A percentile compares a stretch with the other conserved stretches of the same genome.
These are phyloP conservation scores for Amyelois transitella DNA, from an alignment of 1,140 invertebrate species.

Conservation along the genomic window DNA sequence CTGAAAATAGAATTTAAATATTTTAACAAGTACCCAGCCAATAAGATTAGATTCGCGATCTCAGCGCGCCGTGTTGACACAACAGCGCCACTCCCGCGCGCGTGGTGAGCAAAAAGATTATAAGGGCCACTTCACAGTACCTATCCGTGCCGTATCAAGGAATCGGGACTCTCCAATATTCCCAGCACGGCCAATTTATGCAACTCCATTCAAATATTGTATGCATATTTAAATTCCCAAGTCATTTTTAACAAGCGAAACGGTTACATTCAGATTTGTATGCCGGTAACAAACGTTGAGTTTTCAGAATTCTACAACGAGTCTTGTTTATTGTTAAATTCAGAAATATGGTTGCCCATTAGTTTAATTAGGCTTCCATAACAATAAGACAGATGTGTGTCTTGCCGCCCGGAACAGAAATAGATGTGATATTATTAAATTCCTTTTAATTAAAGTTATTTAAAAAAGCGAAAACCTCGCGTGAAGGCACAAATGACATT, in stretches of 20 bases:
- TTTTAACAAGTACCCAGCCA: background rate
- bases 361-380: background rate
- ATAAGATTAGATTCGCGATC: too few relatives aligned
- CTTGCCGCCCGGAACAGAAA: background rate
- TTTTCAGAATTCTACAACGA: too few relatives aligned
- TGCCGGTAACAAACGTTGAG: too few relatives aligned
- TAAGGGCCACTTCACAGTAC: constrained; percentile 32
- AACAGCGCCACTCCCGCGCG: constrained; percentile 43
- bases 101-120: constrained; percentile 56
- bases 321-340: too few relatives aligned
- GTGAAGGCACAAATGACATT: background rate
- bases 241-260: background rate
- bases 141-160: constrained; percentile 53
- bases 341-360: too few relatives aligned
- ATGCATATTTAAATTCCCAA: background rate
- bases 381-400: background rate
- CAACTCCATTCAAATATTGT: background rate
- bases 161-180: constrained; percentile 11
- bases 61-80: constrained; percentile 37
- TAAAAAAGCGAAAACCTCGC: background rate
- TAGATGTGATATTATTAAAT: constrained; percentile 1
- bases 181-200: background rate
- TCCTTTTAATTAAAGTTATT: background rate
- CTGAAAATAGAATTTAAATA: too few relatives aligned
- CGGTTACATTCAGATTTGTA: too few relatives aligned